These are phyloP conservation scores for Drosophila siamana DNA, from an alignment of 2,888 invertebrate genomes.

Conservation along the genomic window DNA sequence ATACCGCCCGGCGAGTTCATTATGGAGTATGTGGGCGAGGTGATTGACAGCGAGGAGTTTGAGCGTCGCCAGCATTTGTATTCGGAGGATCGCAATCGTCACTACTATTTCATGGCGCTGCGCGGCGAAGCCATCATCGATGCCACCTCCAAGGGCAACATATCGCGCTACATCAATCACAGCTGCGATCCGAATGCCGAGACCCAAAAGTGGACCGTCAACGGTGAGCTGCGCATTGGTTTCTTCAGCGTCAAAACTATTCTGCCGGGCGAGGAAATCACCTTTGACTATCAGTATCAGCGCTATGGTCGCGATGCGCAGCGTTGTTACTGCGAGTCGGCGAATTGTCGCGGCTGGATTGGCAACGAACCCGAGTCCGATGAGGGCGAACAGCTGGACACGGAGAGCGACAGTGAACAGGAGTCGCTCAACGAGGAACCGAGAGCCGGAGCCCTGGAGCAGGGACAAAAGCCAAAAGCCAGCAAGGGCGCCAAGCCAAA, in stretches of 20 bases:
- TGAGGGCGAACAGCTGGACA: conserved; percentile 86
- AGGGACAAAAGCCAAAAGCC: conserved; percentile 40
- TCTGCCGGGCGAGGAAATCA: conserved; percentile 95
- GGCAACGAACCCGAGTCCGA: conserved; percentile 94
- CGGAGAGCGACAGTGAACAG: conserved; percentile 87
- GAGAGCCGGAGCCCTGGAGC: conserved; percentile 38
- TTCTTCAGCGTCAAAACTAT: conserved; percentile 97
- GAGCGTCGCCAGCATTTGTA: conserved; percentile 95
- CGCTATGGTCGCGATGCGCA: conserved; percentile 98
- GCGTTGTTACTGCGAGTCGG: conserved; percentile 96
- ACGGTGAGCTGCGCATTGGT: conserved; percentile 96
- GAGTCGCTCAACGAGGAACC: conserved; percentile 87
- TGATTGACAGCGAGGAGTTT: conserved; percentile 95
- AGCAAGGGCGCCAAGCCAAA: conserved; percentile 18
- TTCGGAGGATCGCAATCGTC: conserved; percentile 94
- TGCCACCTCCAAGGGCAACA: conserved; percentile 97
- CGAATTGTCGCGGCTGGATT: conserved; percentile 97
- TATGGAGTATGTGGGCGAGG: conserved; percentile 99
- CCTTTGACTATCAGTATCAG: conserved; percentile 99
- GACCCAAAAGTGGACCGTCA: conserved; percentile 99
- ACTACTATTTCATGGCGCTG: conserved; percentile 99
- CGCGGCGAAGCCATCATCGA: conserved; percentile 97
- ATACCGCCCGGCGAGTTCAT: conserved; percentile 92
- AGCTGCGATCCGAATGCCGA: conserved; percentile 99
- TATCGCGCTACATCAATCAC: conserved; percentile 99